phyloP scores from a whole-genome alignment of 2,888 invertebrate species.

The Cosmia trapezina region DNA sequence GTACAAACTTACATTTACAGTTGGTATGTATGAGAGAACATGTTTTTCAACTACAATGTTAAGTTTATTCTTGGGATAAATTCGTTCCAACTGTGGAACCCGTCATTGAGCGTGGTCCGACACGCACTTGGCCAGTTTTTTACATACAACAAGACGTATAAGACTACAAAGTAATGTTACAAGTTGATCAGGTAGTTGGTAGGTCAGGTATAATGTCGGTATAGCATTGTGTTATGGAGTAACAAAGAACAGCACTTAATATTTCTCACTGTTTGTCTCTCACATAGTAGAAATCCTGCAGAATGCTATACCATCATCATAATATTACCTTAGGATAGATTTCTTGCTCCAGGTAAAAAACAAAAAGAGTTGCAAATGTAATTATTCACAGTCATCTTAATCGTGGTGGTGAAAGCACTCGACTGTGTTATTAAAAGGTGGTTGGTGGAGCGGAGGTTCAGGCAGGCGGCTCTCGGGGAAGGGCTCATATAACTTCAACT shows the following conservation, averaged over 20 bases:
- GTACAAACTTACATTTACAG: too few relatives aligned
- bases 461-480: slow-evolving; percentile 77
- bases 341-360: slow-evolving; percentile 34
- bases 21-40: too few relatives aligned
- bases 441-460: slow-evolving; percentile 73
- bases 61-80: too few relatives aligned
- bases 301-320: slow-evolving; percentile 8
- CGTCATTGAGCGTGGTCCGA: too few relatives aligned
- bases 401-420: slow-evolving; percentile 84
- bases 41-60: too few relatives aligned
- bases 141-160: neutral
- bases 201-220: neutral
- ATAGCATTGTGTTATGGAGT: neutral
- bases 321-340: slow-evolving; percentile 9
- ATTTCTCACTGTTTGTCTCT: neutral
- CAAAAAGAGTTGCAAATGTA: slow-evolving; percentile 71
- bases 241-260: neutral
- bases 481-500: slow-evolving; percentile 79
- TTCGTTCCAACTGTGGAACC: too few relatives aligned
- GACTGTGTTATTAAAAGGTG: slow-evolving; percentile 88
- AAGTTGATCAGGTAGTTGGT: neutral
- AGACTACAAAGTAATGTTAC: neutral
- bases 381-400: slow-evolving; percentile 84
- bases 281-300: neutral
- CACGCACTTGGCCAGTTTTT: too few relatives aligned